These are phyloP conservation scores for Drosophila sechellia DNA, from an alignment of 1,140 invertebrate species.

Conservation along the genomic window DNA sequence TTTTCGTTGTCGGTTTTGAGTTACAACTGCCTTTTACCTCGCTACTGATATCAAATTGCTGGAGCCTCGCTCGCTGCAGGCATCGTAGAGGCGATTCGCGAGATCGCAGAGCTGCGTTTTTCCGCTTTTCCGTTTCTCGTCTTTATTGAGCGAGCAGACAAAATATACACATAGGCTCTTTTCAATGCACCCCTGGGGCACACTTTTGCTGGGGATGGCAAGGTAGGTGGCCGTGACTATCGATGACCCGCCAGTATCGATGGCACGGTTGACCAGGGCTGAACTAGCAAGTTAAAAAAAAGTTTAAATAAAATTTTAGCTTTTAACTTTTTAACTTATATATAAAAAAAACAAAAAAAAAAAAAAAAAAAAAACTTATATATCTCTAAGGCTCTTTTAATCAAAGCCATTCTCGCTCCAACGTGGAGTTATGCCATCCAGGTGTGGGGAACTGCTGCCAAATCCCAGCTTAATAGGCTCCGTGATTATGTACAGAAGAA, in stretches of 20 bases:
- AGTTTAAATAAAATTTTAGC: background rate
- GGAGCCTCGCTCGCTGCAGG: constrained; percentile 18
- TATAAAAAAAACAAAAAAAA: too few relatives aligned
- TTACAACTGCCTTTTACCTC: constrained; percentile 68
- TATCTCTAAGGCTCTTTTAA: too few relatives aligned
- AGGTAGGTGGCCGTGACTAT: background rate
- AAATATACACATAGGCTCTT: constrained; percentile 40
- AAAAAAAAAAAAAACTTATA: too few relatives aligned
- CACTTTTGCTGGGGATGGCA: constrained; percentile 2
- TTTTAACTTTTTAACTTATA: background rate
- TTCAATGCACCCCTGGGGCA: constrained; percentile 17
- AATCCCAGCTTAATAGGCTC: too few relatives aligned
- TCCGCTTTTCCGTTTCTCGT: constrained; percentile 28
- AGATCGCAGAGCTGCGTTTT: constrained; percentile 21
- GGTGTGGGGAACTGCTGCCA: too few relatives aligned
- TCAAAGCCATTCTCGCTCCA: too few relatives aligned
- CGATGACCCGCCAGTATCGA: background rate
- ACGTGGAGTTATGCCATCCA: too few relatives aligned
- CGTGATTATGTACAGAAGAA: too few relatives aligned
- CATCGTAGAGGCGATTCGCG: constrained; percentile 24
- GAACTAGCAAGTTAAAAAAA: background rate
- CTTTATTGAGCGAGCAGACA: constrained; percentile 35
- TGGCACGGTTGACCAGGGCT: background rate
- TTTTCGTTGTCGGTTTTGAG: constrained; percentile 56
- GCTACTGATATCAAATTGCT: constrained; percentile 67